A percentile compares a stretch with the other conserved stretches of the same genome.
Evolutionary conservation across 2,888 invertebrate genomes (phyloP).

Genomic region (Meta bourneti): DNA sequence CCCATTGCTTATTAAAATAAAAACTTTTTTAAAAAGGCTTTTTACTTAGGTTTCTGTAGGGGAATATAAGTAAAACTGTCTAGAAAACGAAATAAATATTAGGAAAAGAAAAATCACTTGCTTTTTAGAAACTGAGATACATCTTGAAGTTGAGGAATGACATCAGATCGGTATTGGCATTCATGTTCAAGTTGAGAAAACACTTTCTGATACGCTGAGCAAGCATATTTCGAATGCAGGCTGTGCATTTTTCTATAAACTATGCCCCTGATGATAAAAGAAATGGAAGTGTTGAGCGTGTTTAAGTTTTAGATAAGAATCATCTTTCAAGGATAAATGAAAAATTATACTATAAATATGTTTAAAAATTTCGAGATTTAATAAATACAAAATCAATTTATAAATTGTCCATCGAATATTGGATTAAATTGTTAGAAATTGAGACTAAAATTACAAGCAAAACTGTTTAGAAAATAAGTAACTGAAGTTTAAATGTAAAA

Average conservation of each 20-base stretch:
- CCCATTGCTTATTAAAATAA: too few species aligned
- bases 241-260: conserved; percentile 93
- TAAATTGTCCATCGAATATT: too few species aligned
- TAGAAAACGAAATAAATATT: background rate
- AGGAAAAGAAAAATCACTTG: conserved; percentile 3
- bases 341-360: background rate
- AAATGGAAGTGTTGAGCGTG: background rate
- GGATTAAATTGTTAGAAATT: too few species aligned
- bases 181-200: conserved; percentile 96
- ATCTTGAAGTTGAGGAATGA: conserved; percentile 98
- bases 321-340: background rate
- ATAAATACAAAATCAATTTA: too few species aligned
- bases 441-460: too few species aligned
- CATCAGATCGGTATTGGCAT: conserved; percentile 94
- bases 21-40: too few species aligned
- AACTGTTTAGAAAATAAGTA: too few species aligned
- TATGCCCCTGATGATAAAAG: conserved; percentile 84
- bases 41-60: too few species aligned
- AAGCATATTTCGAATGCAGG: conserved; percentile 96
- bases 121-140: conserved; percentile 93
- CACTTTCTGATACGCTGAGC: conserved; percentile 87
- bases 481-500: too few species aligned
- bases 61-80: too few species aligned
- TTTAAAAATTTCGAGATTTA: background rate
- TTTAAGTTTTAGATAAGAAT: background rate